Evolutionary conservation across 2,797 vertebrate genomes (phyloP), one percentile per base, ranked within the genome.

Genomic region (Myotis planiceps): DNA sequence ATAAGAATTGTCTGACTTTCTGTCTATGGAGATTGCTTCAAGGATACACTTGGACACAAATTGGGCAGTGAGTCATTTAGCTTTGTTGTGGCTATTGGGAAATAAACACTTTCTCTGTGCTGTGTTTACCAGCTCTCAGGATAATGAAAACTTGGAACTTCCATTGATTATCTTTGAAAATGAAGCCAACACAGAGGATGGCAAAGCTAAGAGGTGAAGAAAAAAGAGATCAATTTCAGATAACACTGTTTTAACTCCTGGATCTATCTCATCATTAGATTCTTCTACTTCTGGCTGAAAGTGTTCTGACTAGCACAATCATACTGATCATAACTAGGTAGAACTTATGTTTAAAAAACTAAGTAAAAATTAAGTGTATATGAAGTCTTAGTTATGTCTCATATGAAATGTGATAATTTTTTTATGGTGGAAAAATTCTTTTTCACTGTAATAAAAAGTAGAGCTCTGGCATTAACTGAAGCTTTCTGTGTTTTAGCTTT

Each of bases 401-500:
- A 78, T 42, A 34, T 76, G 13, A 42, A 39, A 58, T 65, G 68
- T 55, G 25, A 37, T 55, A 83, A 71, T 55, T 53, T 39, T 66
- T 84, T 69, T 76, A 82, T 34, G 37, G 2, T 47, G 9, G 49
- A 53, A 86, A 19, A 1, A 32, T 13, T 83, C 8, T 68, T 58
- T 55, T 42, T 29, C n/a, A 27, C 5, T 6, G 18, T 66, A 88
- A 39, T 80, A 29, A 84, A 94, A 86, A 82, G 19, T 39, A 86
- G 63, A 92, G 9, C 1, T 88, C 21, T 53, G 29, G 32, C 60
- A 21, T 58, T 79, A 47, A 81, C 32, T 5, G 15, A 58, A 88
- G 8, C 9, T 83, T 75, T 81, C 58, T 92, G 74, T 82, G 9
- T 89, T 96, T 91, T 76, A 91, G 78, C 9, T 68, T 92, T 85